Base-by-base conservation (phyloP, 2,797 vertebrate species). In the Columba guinea region DNA sequence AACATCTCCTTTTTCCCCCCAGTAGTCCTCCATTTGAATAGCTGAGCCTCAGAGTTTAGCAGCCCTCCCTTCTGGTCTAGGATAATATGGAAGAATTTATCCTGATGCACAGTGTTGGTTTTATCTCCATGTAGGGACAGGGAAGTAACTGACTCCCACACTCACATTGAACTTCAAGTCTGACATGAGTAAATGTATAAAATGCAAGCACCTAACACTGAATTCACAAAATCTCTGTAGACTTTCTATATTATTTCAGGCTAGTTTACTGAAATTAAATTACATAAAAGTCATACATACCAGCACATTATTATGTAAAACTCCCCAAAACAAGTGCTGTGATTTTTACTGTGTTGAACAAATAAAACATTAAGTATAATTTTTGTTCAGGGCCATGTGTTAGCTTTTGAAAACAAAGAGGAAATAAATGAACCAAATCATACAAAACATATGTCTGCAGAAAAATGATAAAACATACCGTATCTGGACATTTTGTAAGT, bases 391-490 rank as follows among this genome's bases (percentile, higher is more conserved):
- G 68, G 77, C 88, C 93, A 82, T 89, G 88, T 93, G 91, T 90
- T 87, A 87, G 83, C 84, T 95, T 92, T 95, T 77, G 93, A 93
- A 96, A 96, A 96, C 84, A 92, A 91, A 93, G 80, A 89, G 90
- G 84, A 90, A 97, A 94, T 84, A 93, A 96, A 83, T 62, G 91
- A 94, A 96, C 86, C 94, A 80, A 93, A 78, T 93, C 90, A 93
- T 88, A 89, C 53, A 93, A 90, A 95, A 94, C 94, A 92, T 58
- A 79, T 93, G 91, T 64, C 86, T 92, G 70, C 83, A 91, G 69
- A 94, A 74, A 90, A 80, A 87, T 77, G 93, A 85, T 94, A 96
- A 93, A 95, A 94, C 53, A 26, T 32, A 77, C 60, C 5, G 8
- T 87, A 83, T 85, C 84, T 93, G 87, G 87, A 34, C 81, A 67